Conservation (phyloP, 92 coral and sea anemone species). For the Phymanthus crucifer region DNA sequence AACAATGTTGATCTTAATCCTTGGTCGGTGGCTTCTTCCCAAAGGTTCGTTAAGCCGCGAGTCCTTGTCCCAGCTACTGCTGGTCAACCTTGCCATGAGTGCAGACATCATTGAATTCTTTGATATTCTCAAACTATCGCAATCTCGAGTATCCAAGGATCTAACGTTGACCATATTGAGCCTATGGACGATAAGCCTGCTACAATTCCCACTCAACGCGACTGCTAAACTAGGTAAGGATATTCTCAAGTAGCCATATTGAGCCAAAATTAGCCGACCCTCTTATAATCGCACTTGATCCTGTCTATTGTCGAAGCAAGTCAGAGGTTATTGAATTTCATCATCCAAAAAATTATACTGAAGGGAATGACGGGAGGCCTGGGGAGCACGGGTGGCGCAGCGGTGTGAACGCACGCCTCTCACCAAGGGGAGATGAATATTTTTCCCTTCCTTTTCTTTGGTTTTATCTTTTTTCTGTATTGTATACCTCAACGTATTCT, state of each 20-base stretch:
- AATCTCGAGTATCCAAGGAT: constrained; percentile 54
- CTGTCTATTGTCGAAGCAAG: no score
- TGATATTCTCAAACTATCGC: constrained; percentile 75
- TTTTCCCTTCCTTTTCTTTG: no score
- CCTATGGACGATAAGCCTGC: constrained; percentile 91
- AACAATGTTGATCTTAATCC: constrained; percentile 82
- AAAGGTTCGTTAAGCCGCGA: constrained; percentile 86
- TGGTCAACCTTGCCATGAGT: constrained; percentile 92
- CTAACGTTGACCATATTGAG: constrained; percentile 72
- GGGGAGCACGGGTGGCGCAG: no score
- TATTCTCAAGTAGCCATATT: neutral
- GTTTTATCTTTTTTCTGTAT: no score
- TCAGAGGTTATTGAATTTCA: neutral
- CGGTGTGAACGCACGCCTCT: no score
- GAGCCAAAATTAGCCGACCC: neutral
- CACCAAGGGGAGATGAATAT: no score
- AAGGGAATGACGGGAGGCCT: no score
- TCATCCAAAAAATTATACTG: neutral
- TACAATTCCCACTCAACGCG: constrained; percentile 94
- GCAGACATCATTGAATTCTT: constrained; percentile 98
- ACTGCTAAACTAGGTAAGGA: constrained; percentile 68
- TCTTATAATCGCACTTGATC: neutral
- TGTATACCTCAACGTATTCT: no score
- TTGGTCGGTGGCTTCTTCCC: constrained; percentile 97
- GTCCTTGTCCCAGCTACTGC: constrained; percentile 89